Conservation (phyloP, 2,113 vertebrate genomes). For the Amphilophus citrinellus region DNA sequence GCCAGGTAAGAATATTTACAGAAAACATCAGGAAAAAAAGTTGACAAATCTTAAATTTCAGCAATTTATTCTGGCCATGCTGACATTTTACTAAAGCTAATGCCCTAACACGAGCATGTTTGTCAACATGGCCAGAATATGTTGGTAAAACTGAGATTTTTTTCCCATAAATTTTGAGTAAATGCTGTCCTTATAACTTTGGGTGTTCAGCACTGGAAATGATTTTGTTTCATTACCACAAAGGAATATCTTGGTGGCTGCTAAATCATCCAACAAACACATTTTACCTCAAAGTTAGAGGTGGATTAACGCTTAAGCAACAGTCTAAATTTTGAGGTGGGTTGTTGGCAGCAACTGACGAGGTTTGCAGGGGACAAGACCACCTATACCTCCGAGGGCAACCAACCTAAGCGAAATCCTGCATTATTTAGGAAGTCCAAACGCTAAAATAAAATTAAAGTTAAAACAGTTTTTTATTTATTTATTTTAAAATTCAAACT, state of each 20-base stretch:
- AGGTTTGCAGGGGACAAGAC: no score
- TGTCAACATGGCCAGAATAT: background rate
- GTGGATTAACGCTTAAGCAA: no score
- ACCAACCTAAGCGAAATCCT: no score
- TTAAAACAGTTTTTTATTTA: background rate
- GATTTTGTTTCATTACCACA: background rate
- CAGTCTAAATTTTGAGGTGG: no score
- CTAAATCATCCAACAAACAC: no score
- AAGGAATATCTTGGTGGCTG: background rate
- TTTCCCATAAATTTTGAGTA: rapidly evolving
- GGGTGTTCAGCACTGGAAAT: background rate
- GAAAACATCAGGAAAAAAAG: background rate
- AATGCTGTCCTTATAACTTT: rapidly evolving
- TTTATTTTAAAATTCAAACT: background rate
- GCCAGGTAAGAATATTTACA: background rate
- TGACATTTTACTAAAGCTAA: background rate
- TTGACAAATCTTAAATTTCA: background rate
- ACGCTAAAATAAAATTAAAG: background rate
- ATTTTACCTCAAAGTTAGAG: no score
- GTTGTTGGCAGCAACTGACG: no score
- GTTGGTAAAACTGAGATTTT: background rate
- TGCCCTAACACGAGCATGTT: background rate
- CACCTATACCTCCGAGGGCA: no score
- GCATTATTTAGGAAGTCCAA: background rate
- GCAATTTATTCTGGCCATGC: background rate